Evolutionary conservation across 2,888 invertebrate genomes (phyloP), one percentile per base, ranked within the genome.

Genomic region (Rhamnusium bicolor): DNA sequence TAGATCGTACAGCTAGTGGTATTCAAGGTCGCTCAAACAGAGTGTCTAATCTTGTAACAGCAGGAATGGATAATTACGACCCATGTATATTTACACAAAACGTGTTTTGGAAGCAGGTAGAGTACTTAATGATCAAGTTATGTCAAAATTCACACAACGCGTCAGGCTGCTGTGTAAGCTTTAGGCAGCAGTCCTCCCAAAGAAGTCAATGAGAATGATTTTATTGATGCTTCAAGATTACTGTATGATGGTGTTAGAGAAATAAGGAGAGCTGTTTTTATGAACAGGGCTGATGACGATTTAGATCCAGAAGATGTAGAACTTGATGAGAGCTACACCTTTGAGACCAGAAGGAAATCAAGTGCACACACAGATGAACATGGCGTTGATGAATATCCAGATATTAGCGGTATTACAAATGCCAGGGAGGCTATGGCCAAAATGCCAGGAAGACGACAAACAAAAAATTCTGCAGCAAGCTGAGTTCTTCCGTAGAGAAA

Each of bases 51-150:
- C 99, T 99, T 66, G 99, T 99, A 69, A 94, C 96, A 1, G 97
- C 98, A 1, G 99, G 99, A 91, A 99, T 99, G 98, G 98, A 98
- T 85, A 98, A 98, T 88, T 98, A 98, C 85, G 98, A 98, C 86
- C 97, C 98, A 0, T 98, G 98, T 6, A n/a, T 80, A 95, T 96
- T 83, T 99, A 99, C 89, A 98, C 98, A 0, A 98, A 99, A 88
- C 90, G 98, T 1, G 98, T 99, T 0, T 90, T 98, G 84, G 97
- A 98, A 86, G 98, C 99, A 0, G 98, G 98, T 32, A 95, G 96
- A 83, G 96, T 97, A 69, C 90, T 99, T 7, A 90, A 96, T 49
- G 97, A 98, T 82, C 97, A 98, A 90, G 80, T 92, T 0, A 98
- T 99, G 96, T 96, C 97, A 0, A 98, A 98, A 87, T 99, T 99